Evolutionary conservation across 1,140 invertebrate genomes (phyloP).

Genomic region (Nixonia krombeini): DNA sequence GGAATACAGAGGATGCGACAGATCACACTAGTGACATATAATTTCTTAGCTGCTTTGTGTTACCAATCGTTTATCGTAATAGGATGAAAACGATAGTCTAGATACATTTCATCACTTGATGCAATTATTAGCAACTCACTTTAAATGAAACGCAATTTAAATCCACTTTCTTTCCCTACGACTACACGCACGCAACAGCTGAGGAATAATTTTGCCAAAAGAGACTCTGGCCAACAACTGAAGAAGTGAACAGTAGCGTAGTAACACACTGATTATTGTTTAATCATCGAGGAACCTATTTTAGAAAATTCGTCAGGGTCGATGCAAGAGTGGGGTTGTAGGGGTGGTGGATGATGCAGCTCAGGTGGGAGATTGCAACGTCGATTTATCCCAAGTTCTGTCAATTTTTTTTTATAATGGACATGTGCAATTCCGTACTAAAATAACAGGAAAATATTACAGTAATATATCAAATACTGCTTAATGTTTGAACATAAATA

Average conservation of each 20-base stretch:
- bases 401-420: no score
- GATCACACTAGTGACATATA: no score
- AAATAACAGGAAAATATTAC: no score
- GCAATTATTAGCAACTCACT: neutral
- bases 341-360: conserved; percentile 25
- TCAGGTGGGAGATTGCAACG: no score
- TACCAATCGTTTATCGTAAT: no score
- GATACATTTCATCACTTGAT: neutral
- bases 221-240: conserved; percentile 61
- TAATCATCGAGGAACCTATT: conserved; percentile 60
- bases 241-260: conserved; percentile 36
- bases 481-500: neutral
- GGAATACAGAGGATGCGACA: no score
- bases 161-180: neutral
- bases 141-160: neutral
- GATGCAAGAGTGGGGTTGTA: conserved; percentile 48
- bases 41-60: no score
- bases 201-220: conserved; percentile 58
- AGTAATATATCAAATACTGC: neutral
- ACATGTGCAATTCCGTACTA: no score
- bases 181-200: conserved; percentile 1
- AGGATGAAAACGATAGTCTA: neutral
- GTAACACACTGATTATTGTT: conserved; percentile 56
- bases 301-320: conserved; percentile 55
- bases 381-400: no score